Evolutionary conservation across 2,797 vertebrate species (phyloP), one percentile per base, ranked within the genome.

Genomic region (Cirrhinus mrigala): DNA sequence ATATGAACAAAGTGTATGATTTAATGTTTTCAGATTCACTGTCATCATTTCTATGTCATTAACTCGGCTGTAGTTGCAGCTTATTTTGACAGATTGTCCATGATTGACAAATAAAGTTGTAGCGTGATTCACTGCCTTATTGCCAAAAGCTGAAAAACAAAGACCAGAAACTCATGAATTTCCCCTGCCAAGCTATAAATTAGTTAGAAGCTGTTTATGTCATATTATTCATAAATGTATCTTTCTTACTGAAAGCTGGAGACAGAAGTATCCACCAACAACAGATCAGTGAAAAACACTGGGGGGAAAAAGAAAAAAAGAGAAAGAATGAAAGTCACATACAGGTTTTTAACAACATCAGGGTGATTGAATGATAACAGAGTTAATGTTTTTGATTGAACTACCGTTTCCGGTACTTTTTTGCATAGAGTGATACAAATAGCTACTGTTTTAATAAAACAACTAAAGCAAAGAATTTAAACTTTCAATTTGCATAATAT

Each of bases 81-180:
- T 52, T 18, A 18, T 18, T 52, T 18, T 52, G 50, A 15, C 50
- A 18, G 50, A 52, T 4, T 6, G 4, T 52, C 50, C 50, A 52
- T 52, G 50, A 52, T 52, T 52, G 16, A 18, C 16, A 52, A 52
- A 52, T 18, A 52, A 52, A 52, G 50, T 18, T 52, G 16, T 16
- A 50, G 15, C 15, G 2, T 52, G 50, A 52, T 52, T 52, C 15
- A 52, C 16, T 52, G 15, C 50, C 14, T 46, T 11, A 24, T 54
- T 48, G 20, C 14, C 60, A 66, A 83, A 74, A 15, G 9, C 83
- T 87, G 44, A 54, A 85, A 85, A 82, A 75, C 4, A 74, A 37
- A 46, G 0, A 20, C 12, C 12, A 18, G 10, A 18, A 48, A 73
- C 12, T 27, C 37, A 27, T 73, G 1, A 73, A 60, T 9, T 10